These are phyloP conservation scores for Mesopsocus fuscifrons DNA, from an alignment of 2,888 invertebrate genomes.

Conservation along the genomic window DNA sequence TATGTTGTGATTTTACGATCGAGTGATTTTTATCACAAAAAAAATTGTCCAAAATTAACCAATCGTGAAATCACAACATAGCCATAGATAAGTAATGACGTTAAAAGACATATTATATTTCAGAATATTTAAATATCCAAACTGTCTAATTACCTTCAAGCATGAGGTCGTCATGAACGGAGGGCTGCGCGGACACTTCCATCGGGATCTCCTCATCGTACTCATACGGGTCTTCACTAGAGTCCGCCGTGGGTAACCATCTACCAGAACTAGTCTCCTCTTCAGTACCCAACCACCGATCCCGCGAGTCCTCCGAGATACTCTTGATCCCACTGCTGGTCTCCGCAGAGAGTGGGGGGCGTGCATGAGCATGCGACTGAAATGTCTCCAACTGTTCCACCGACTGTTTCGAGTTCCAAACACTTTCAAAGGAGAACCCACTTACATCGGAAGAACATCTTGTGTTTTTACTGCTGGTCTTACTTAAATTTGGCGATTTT, in stretches of 20 bases:
- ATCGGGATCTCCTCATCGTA: slow-evolving; percentile 27
- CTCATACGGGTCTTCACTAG: slow-evolving; percentile 26
- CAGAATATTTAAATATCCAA: too few species aligned
- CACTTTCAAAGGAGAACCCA: slow-evolving; percentile 3
- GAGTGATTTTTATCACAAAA: too few species aligned
- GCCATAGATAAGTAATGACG: too few species aligned
- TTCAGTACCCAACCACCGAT: too few species aligned
- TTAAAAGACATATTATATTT: too few species aligned
- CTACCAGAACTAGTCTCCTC: not conserved
- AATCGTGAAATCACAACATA: too few species aligned
- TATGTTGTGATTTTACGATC: too few species aligned
- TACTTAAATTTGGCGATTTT: not conserved
- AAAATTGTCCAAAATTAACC: too few species aligned
- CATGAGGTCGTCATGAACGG: slow-evolving; percentile 20
- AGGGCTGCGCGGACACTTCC: slow-evolving; percentile 14
- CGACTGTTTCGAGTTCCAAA: slow-evolving; percentile 7
- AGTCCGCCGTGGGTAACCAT: slow-evolving; percentile 3
- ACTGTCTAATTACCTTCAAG: slow-evolving; percentile 21
- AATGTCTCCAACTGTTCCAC: not conserved
- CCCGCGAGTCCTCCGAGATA: slow-evolving; percentile 3
- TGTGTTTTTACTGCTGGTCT: slow-evolving; percentile 4
- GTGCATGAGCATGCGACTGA: slow-evolving; percentile 1
- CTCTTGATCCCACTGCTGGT: slow-evolving; percentile 7
- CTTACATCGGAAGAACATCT: not conserved
- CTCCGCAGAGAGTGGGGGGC: not conserved